These are phyloP conservation scores for Myopa tessellatipennis DNA, from an alignment of 2,888 invertebrate genomes.

Conservation along the genomic window DNA sequence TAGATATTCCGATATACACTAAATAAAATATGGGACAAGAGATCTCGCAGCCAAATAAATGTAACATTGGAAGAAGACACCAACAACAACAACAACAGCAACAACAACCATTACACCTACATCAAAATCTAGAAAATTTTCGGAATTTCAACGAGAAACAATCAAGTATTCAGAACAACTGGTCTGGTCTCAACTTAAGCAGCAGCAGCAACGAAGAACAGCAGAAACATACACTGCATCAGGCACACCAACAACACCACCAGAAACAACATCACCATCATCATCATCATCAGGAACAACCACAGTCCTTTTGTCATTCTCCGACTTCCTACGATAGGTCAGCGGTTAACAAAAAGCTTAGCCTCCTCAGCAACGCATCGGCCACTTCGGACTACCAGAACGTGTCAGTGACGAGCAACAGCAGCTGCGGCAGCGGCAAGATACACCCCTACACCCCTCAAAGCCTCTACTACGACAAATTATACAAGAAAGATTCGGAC, in stretches of 20 bases:
- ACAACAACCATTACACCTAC: slow-evolving; percentile 34
- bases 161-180: slow-evolving; percentile 41
- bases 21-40: slow-evolving; percentile 69
- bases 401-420: slow-evolving; percentile 36
- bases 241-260: neutral
- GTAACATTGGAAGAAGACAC: slow-evolving; percentile 58
- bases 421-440: slow-evolving; percentile 35
- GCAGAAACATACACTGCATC: neutral
- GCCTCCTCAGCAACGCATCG: slow-evolving; percentile 43
- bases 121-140: slow-evolving; percentile 45
- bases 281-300: slow-evolving; percentile 44
- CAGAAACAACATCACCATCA: slow-evolving; percentile 39
- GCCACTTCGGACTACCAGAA: slow-evolving; percentile 47
- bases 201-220: slow-evolving; percentile 27
- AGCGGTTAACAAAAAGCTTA: slow-evolving; percentile 50
- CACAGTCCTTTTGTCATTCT: slow-evolving; percentile 34
- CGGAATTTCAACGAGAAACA: slow-evolving; percentile 43
- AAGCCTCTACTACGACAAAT: slow-evolving; percentile 18
- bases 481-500: slow-evolving; percentile 15
- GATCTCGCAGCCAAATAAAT: slow-evolving; percentile 66
- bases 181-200: slow-evolving; percentile 32
- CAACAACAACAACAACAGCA: slow-evolving; percentile 44
- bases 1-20: slow-evolving; percentile 50
- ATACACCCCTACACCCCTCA: slow-evolving; percentile 11
- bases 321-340: slow-evolving; percentile 54